Percentiles rank a stretch among this genome's conserved stretches.
These are phyloP conservation scores for Nomada ruficornis DNA, from an alignment of 2,888 invertebrate genomes.

Conservation along the genomic window DNA sequence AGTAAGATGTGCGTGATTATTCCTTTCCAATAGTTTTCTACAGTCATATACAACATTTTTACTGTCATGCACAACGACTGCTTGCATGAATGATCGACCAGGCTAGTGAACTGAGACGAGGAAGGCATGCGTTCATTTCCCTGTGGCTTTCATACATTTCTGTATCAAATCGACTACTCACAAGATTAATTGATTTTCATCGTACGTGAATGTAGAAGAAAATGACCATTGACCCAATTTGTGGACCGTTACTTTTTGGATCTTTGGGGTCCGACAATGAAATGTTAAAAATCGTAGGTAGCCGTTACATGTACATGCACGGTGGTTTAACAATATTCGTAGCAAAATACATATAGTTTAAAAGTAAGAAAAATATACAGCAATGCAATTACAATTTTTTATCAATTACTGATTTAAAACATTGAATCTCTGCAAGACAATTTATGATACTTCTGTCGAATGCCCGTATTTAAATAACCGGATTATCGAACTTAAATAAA, in stretches of 20 bases:
- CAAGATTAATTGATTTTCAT: constrained; percentile 55
- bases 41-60: constrained; percentile 5
- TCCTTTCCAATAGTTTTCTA: constrained; percentile 5
- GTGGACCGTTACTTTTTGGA: constrained; percentile 49
- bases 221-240: constrained; percentile 45
- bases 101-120: constrained; percentile 19
- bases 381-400: too few species aligned
- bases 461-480: too few species aligned
- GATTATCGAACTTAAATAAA: too few species aligned
- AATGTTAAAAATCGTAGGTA: background rate
- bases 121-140: constrained; percentile 6
- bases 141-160: constrained; percentile 10
- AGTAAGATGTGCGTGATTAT: too few species aligned
- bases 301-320: too few species aligned
- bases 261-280: constrained; percentile 22
- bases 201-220: constrained; percentile 28
- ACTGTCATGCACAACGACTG: constrained; percentile 16
- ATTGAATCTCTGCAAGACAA: too few species aligned
- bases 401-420: too few species aligned
- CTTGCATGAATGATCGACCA: constrained; percentile 37
- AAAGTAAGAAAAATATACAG: too few species aligned
- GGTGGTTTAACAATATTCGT: too few species aligned
- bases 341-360: too few species aligned
- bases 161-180: constrained; percentile 29
- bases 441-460: too few species aligned